Evolutionary conservation across 2,888 invertebrate genomes (phyloP).

Genomic region (Drosophila ustulata): DNA sequence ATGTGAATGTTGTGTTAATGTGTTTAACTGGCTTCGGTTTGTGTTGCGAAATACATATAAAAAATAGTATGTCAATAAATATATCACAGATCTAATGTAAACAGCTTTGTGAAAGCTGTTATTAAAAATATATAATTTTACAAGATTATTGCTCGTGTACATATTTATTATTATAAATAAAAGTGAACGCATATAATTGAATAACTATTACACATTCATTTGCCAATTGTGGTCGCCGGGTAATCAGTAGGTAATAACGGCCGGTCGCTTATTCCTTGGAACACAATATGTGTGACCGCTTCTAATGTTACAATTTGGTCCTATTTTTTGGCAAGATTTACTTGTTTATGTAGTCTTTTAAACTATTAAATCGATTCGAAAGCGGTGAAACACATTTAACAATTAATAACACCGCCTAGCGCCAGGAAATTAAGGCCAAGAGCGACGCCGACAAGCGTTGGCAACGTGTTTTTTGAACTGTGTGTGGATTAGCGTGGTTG

Average conservation of each 20-base stretch:
- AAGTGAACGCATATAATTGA: background rate
- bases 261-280: background rate
- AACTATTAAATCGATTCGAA: background rate
- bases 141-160: background rate
- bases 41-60: constrained; percentile 1
- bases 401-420: background rate
- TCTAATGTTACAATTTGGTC: background rate
- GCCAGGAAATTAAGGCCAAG: too few species aligned
- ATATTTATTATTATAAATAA: background rate
- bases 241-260: background rate
- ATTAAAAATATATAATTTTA: background rate
- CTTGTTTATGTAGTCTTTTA: background rate
- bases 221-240: background rate
- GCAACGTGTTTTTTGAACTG: constrained; percentile 1
- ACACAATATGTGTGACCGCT: background rate
- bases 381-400: too few species aligned
- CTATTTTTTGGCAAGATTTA: background rate
- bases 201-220: background rate
- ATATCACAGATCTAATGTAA: background rate
- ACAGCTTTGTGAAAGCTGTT: background rate
- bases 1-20: background rate
- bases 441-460: background rate
- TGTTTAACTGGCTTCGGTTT: constrained; percentile 10
- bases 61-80: background rate
- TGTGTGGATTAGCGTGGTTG: background rate